Evolutionary conservation across 2,888 invertebrate genomes (phyloP).

Genomic region (Ichneumon xanthorius): DNA sequence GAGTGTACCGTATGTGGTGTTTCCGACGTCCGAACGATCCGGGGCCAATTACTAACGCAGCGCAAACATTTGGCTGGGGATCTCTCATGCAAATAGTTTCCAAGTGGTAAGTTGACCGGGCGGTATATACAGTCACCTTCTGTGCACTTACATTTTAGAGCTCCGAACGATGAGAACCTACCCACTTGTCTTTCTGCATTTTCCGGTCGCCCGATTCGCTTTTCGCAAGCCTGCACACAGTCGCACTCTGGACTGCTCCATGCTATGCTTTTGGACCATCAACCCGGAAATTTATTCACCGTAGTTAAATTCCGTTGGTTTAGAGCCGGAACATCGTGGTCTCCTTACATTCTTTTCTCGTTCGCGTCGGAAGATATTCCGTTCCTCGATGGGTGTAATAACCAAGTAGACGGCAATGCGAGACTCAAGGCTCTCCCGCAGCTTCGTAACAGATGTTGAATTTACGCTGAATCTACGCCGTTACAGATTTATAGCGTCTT

Average conservation of each 20-base stretch:
- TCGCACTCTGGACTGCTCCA: neutral
- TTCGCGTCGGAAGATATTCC: constrained; percentile 33
- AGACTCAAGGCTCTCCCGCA: neutral
- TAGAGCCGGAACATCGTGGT: constrained; percentile 2
- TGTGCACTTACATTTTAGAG: neutral
- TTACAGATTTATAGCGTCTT: constrained; percentile 38
- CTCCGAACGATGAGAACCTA: neutral
- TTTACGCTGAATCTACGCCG: constrained; percentile 29
- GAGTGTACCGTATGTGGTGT: neutral
- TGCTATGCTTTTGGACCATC: constrained; percentile 9
- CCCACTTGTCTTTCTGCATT: neutral
- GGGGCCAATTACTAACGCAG: constrained; percentile 26
- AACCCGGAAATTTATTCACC: constrained; percentile 33
- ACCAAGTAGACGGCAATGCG: constrained; percentile 4
- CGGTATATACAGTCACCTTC: neutral
- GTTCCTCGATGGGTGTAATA: constrained; percentile 31
- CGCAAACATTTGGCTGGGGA: constrained; percentile 15
- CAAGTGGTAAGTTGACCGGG: neutral
- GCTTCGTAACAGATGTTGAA: constrained; percentile 31
- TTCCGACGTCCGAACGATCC: neutral
- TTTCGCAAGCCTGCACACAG: constrained; percentile 5
- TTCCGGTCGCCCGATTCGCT: constrained; percentile 4
- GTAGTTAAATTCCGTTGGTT: constrained; percentile 43
- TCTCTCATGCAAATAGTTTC: constrained; percentile 11
- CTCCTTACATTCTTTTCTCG: neutral